phyloP scores from a whole-genome alignment of 1,140 invertebrate species.

The Pseudomyrmex concolor region DNA sequence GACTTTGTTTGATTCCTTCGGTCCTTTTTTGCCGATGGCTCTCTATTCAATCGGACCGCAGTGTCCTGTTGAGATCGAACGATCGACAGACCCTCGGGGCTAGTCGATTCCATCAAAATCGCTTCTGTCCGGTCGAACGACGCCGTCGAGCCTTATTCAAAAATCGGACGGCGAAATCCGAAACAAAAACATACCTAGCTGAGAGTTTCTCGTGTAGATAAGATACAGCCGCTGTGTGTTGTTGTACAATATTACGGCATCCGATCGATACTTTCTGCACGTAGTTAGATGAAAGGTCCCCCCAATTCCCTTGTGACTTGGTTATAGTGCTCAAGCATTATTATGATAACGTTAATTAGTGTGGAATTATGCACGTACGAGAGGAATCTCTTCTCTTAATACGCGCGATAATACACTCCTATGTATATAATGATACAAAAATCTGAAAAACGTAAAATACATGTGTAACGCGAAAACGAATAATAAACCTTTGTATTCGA shows the following conservation, averaged over 20 bases:
- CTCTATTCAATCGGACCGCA: slow-evolving; percentile 45
- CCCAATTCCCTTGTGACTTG: not conserved
- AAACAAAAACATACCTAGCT: slow-evolving; percentile 2
- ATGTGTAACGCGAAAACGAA: not conserved
- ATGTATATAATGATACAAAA: no score
- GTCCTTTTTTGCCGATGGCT: slow-evolving; percentile 22
- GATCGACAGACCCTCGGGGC: slow-evolving; percentile 28
- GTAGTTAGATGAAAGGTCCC: not conserved
- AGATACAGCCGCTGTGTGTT: slow-evolving; percentile 11
- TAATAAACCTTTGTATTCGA: not conserved
- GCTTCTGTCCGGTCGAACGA: slow-evolving; percentile 26
- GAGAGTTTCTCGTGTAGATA: not conserved
- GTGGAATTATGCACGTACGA: no score
- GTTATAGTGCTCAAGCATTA: not conserved
- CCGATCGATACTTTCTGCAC: slow-evolving; percentile 21
- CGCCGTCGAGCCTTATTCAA: slow-evolving; percentile 55
- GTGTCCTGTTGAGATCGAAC: slow-evolving; percentile 17
- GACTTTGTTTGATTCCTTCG: slow-evolving; percentile 11
- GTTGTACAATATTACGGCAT: slow-evolving; percentile 11
- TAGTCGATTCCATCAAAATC: slow-evolving; percentile 40
- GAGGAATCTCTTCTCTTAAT: no score
- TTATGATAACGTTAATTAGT: no score
- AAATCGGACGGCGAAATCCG: slow-evolving; percentile 44
- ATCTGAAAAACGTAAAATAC: no score
- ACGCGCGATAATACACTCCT: no score